Evolutionary conservation across 37 sponge, comb jelly and placozoan genomes (phyloP).

Genomic region (Tethya wilhelma): DNA sequence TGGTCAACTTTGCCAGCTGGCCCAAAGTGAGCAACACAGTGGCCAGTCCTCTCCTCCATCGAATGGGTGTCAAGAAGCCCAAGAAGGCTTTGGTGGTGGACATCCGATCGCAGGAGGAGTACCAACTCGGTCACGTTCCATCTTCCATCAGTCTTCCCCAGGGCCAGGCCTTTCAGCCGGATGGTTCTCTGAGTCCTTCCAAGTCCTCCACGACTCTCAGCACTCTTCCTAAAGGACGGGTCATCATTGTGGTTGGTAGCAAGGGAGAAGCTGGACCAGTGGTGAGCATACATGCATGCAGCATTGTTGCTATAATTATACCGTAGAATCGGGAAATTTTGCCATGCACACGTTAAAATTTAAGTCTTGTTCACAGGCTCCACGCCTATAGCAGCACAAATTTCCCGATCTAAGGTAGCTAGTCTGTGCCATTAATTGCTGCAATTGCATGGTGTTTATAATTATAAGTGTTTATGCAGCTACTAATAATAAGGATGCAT

Average conservation of each 20-base stretch:
- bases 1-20: not conserved
- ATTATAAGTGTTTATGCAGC: no score
- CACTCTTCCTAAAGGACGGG: conserved; percentile 20
- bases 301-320: no score
- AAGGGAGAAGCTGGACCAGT: conserved; percentile 45
- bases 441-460: no score
- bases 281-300: conserved; percentile 41
- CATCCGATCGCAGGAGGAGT: conserved; percentile 79
- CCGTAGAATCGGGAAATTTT: no score
- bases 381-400: no score
- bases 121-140: conserved; percentile 74
- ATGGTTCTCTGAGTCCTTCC: conserved; percentile 40
- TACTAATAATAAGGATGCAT: no score
- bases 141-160: conserved; percentile 75
- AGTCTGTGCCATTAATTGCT: no score
- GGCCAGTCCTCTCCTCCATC: not conserved
- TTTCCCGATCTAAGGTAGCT: no score
- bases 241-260: conserved; percentile 72
- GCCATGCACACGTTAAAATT: no score
- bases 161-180: conserved; percentile 58
- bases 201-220: conserved; percentile 14
- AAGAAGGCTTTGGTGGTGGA: conserved; percentile 69
- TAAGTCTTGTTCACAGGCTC: no score
- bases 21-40: not conserved
- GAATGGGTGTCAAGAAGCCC: conserved; percentile 24